Percentiles rank a stretch among this genome's conserved stretches.
phyloP scores from a whole-genome alignment of 2,888 invertebrate genomes.

The Lithophane semibrunnea region DNA sequence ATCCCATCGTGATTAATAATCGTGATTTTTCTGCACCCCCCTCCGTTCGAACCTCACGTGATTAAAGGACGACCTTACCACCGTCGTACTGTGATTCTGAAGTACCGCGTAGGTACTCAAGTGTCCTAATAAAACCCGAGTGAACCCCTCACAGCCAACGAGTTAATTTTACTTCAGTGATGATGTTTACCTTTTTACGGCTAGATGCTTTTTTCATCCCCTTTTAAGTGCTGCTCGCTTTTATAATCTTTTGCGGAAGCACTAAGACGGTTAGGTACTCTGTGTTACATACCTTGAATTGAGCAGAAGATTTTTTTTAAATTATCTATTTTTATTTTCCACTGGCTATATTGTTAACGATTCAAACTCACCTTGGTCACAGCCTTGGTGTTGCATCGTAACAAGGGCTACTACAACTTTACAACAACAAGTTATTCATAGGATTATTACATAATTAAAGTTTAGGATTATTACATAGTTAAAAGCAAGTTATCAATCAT shows the following conservation, averaged over 20 bases:
- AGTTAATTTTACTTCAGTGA: slow-evolving; percentile 74
- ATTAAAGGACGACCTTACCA: background rate
- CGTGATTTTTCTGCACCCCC: too few species aligned
- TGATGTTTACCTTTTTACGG: slow-evolving; percentile 73
- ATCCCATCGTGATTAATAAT: background rate
- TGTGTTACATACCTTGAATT: slow-evolving; percentile 14
- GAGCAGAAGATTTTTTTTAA: background rate
- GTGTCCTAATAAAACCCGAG: slow-evolving; percentile 72
- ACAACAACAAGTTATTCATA: background rate
- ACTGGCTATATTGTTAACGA: background rate
- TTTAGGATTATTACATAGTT: background rate
- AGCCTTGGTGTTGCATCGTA: too few species aligned
- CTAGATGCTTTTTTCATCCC: slow-evolving; percentile 71
- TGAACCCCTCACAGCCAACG: slow-evolving; percentile 68
- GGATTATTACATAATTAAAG: background rate
- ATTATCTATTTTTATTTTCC: background rate
- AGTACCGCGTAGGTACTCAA: slow-evolving; percentile 42
- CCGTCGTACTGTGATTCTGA: slow-evolving; percentile 27
- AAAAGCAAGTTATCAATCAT: background rate
- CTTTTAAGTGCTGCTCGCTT: slow-evolving; percentile 64
- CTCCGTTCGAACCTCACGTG: background rate
- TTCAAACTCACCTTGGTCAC: background rate
- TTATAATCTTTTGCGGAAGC: slow-evolving; percentile 50
- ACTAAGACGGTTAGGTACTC: slow-evolving; percentile 36
- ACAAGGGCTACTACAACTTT: background rate